A percentile compares a stretch with the other conserved stretches of the same genome.
Conservation (phyloP, 2,888 invertebrate genomes). For the Epiblema foenella region DNA sequence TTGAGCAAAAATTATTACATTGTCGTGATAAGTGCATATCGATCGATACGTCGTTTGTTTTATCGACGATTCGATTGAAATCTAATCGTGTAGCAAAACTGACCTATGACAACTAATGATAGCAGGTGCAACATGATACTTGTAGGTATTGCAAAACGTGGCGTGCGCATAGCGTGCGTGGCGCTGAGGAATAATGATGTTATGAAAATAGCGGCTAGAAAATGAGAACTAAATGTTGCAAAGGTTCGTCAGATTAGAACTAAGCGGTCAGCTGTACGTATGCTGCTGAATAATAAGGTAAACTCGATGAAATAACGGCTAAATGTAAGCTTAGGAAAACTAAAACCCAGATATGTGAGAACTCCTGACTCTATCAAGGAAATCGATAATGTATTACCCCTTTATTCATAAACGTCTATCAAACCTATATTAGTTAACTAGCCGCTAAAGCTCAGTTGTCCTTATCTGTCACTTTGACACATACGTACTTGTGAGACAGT, state of each 20-base stretch:
- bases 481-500: no score
- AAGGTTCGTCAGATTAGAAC: background rate
- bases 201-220: slow-evolving; percentile 28
- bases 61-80: slow-evolving; percentile 57
- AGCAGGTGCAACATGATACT: slow-evolving; percentile 60
- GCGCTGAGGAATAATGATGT: slow-evolving; percentile 7
- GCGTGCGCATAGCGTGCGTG: slow-evolving; percentile 54
- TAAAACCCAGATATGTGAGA: background rate
- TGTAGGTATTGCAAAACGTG: slow-evolving; percentile 65
- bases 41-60: slow-evolving; percentile 25
- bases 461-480: no score
- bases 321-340: background rate
- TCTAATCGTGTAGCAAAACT: slow-evolving; percentile 75
- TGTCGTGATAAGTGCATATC: slow-evolving; percentile 4
- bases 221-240: background rate
- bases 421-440: no score
- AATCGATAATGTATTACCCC: no score
- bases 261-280: background rate
- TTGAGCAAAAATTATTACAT: background rate
- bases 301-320: background rate
- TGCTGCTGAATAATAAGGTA: background rate
- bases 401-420: no score
- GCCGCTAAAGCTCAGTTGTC: no score
- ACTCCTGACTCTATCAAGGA: no score
- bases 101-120: slow-evolving; percentile 76